phyloP scores from a whole-genome alignment of 2,797 vertebrate species.

The Aplochiton taeniatus region DNA sequence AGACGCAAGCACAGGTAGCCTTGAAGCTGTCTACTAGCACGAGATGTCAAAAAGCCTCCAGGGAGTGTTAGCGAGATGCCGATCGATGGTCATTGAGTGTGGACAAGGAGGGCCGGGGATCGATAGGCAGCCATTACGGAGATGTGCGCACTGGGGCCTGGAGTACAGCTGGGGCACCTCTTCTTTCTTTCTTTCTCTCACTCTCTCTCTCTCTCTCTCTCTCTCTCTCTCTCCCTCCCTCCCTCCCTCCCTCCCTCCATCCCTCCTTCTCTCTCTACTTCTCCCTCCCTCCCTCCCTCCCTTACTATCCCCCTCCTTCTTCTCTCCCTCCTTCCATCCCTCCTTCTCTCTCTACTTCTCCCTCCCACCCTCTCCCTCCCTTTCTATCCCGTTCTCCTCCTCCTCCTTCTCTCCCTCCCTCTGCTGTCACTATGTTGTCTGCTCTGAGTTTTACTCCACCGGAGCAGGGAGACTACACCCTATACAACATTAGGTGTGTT shows the following conservation, averaged over 20 bases:
- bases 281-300: too few species aligned
- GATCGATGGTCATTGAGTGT: slow-evolving; percentile 74
- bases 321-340: too few species aligned
- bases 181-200: too few species aligned
- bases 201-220: too few species aligned
- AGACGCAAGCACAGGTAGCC: slow-evolving; percentile 17
- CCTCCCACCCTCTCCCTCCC: too few species aligned
- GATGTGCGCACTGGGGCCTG: slow-evolving; percentile 66
- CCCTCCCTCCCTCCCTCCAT: not conserved
- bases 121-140: slow-evolving; percentile 73
- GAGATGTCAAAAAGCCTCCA: slow-evolving; percentile 64
- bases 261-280: not conserved
- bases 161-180: slow-evolving; percentile 3
- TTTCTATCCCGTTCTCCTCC: too few species aligned
- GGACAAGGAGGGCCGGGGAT: slow-evolving; percentile 71
- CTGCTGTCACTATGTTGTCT: slow-evolving; percentile 44
- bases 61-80: slow-evolving; percentile 67
- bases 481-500: too few species aligned
- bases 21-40: slow-evolving; percentile 24
- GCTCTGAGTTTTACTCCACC: slow-evolving; percentile 49
- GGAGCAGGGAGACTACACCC: slow-evolving; percentile 26
- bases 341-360: too few species aligned
- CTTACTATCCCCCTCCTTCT: too few species aligned
- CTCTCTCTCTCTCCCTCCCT: too few species aligned
- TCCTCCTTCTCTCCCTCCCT: too few species aligned